Evolutionary conservation across 1,140 invertebrate species (phyloP).

Genomic region (Drosophila mauritiana): DNA sequence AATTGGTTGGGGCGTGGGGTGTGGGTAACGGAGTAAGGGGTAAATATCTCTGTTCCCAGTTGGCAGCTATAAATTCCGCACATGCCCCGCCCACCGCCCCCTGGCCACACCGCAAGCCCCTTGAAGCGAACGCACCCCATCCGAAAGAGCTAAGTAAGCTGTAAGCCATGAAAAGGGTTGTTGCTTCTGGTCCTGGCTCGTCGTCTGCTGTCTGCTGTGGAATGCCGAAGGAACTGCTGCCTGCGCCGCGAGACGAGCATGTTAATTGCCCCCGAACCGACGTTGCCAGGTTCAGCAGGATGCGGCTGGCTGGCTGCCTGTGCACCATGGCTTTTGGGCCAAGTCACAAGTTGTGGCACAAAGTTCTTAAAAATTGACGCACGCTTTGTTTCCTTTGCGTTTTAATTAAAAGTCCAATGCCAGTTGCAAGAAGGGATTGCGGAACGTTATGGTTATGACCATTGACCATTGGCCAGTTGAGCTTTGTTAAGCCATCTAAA

Average conservation of each 20-base stretch:
- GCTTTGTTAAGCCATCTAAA: constrained; percentile 73
- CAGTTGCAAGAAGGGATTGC: constrained; percentile 6
- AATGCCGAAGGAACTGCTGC: constrained; percentile 62
- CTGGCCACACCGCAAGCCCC: not conserved
- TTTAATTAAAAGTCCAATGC: constrained; percentile 75
- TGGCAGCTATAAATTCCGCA: constrained; percentile 70
- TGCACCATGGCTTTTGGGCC: constrained; percentile 1
- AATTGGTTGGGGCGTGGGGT: constrained; percentile 2
- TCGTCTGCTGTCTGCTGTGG: constrained; percentile 49
- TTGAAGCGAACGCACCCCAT: not conserved
- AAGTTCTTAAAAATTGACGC: constrained; percentile 77
- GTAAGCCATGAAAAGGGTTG: constrained; percentile 72
- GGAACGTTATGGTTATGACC: constrained; percentile 63
- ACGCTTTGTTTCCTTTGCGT: constrained; percentile 60
- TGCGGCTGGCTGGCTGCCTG: not conserved
- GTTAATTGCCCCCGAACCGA: constrained; percentile 65
- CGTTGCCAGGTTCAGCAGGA: constrained; percentile 32
- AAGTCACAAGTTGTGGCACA: constrained; percentile 64
- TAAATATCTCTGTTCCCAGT: constrained; percentile 44
- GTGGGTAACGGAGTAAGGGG: not conserved
- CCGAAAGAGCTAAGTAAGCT: constrained; percentile 60
- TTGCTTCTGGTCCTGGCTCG: constrained; percentile 22
- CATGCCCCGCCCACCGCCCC: constrained; percentile 15
- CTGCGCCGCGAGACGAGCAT: constrained; percentile 71
- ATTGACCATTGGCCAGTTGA: constrained; percentile 63